Evolutionary conservation across 2,888 invertebrate genomes (phyloP), one percentile per base, ranked within the genome.

Genomic region (Eupithecia subumbrata): DNA sequence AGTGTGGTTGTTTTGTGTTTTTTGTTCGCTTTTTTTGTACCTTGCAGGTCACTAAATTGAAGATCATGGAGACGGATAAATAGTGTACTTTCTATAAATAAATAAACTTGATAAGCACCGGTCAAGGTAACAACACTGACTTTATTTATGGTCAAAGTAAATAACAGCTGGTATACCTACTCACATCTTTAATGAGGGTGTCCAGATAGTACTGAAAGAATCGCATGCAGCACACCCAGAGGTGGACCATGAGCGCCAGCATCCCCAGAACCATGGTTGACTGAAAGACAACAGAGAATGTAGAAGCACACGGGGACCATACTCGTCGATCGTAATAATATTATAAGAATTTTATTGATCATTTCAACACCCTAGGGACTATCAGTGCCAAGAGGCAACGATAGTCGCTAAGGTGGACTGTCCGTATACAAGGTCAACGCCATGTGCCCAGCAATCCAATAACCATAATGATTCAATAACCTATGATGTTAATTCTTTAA

Each of bases 151-250:
- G 5, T 7, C 48, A 48, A 18, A 7, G 48, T 16, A 18, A 2
- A 22, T 60, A 22, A 5, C n/a, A 34, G 37, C 34, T 52, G 18
- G 40, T n/a, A 4, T 48, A n/a, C n/a, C n/a, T 2, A 90, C 93
- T 92, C 78, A 94, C 95, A 74, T 95, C 93, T 88, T 83, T 91
- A 82, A 95, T 94, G 69, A 95, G 84, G 43, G 92, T 92, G 78
- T 94, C 94, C 82, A 95, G 87, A 82, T 95, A 95, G 82, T 93
- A 94, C 83, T 93, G 94, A 84, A 94, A 91, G 87, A 94, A 94
- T 48, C 94, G 88, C 93, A 92, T 94, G 75, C 88, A 88, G 82
- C 95, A 94, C 75, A 94, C 95, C 95, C 95, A 95, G 76, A 95
- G 81, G 82, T 95, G 95, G 56, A 92, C 84, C 94, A 95, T 94